Base-by-base conservation (phyloP, 2,113 vertebrate species). In the Petromus typicus region DNA sequence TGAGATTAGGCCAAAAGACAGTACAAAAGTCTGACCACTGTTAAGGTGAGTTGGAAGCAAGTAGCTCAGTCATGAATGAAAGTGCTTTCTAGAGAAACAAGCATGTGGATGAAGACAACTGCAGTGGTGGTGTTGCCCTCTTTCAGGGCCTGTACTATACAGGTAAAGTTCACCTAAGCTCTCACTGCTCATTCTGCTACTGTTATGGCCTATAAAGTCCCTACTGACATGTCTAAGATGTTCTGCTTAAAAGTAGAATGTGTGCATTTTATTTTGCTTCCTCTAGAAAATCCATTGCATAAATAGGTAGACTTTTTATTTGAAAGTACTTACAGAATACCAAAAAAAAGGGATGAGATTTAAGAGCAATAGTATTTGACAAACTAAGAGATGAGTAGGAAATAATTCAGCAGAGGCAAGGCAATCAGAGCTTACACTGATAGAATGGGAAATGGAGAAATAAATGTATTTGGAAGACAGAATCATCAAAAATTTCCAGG, bases 281-380 rank as follows among this genome's bases (percentile, higher is more conserved):
- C 13, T 69, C 22, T 37, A 83, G 32, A 91, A 97, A 75, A 66
- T 7, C 7, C 4, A 45, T 40, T 32, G 27, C 0, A 85, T 40
- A 30, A 89, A 4, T 86, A 91, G 66, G 86, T 9, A 59, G 0
- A 8, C n/a, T 4, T 69, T 79, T 76, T 17, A 30, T 84, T 75
- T 57, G 57, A 91, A 79, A 8, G 67, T 37, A 63, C n/a, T 59
- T 83, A 57, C 9, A 76, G 83, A 23, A 80, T 84, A 45, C 3
- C n/a, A n/a, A 90, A 95, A 85, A 94, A n/a, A 92, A 8, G 73
- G 48, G 34, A 78, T 9, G 73, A 14, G 2, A 84, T 84, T 56
- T 18, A 63, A 88, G 3, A 90, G 27, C 18, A 48, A 80, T 1
- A 90, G 6, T 40, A 30, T 92, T 79, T 43, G 1, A 16, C 88